Base-by-base conservation (phyloP, 2,113 vertebrate genomes). In the Smithornis capensis region DNA sequence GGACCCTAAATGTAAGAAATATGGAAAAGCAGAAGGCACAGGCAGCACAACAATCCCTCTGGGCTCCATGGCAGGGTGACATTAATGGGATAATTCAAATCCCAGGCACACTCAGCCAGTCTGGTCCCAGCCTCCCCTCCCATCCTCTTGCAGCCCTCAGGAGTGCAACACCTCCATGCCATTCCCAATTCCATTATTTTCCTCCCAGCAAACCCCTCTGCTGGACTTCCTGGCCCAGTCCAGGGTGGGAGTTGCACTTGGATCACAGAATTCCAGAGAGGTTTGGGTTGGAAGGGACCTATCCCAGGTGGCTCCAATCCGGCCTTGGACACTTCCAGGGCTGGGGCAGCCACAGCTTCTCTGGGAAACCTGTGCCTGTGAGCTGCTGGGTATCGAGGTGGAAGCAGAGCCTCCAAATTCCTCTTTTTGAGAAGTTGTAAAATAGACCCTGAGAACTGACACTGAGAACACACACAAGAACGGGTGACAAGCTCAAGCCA, bases 241-340 rank as follows among this genome's bases (percentile, higher is more conserved):
- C 17, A 68, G 57, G 22, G 18, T 44, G 44, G 42, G 21, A 73
- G 25, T 1, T 22, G 49, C 23, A 11, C 40, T 25, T 28, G 28
- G 73, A 50, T 33, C 19, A 31, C 53, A 56, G 35, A 38, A 60
- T 52, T 24, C 19, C 45, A 68, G 45, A 21, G 21, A 7, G 10
- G 19, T 38, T 45, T 89, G 69, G 12, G 16, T 40, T 17, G 16
- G 38, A 47, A 35, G n/a, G 16, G 35, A 28, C 31, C 45, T 2
- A 1, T 0, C 29, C 53, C 38, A 76, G 55, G 1, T 0, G 31
- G n/a, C 29, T 68, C 78, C 53, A 47, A 0, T 13, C 24, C 35
- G 53, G 3, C 29, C 38, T 45, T 0, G 6, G 62, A 9, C 69
- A 25, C 28, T 68, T 0, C 16, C 69, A 75, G 53, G 60, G 53